Conservation (phyloP, 2,888 invertebrate species). For the Drosophila siamana region DNA sequence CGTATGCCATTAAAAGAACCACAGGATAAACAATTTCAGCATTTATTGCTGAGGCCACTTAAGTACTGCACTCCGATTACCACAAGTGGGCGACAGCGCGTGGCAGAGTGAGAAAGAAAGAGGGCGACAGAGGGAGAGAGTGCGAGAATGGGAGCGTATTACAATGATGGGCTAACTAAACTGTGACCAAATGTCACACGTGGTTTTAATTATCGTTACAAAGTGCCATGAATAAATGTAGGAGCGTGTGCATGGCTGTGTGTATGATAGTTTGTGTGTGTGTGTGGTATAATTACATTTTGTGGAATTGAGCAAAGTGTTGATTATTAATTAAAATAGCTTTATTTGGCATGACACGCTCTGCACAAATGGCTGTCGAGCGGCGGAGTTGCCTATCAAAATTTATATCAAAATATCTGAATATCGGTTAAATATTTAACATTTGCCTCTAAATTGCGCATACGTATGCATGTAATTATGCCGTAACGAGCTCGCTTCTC, state of each 20-base stretch:
- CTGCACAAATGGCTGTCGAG: constrained; percentile 26
- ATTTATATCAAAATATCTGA: constrained; percentile 28
- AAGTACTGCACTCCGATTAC: constrained; percentile 26
- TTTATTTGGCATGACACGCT: constrained; percentile 60
- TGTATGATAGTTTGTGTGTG: constrained; percentile 19
- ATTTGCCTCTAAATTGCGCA: constrained; percentile 57
- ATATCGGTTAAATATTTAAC: constrained; percentile 72
- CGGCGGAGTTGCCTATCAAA: constrained; percentile 30
- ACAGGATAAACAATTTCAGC: constrained; percentile 36
- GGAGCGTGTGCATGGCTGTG: constrained; percentile 5
- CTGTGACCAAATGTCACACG: constrained; percentile 71
- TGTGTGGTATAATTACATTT: constrained; percentile 70
- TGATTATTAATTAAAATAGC: constrained; percentile 81
- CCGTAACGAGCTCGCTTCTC: constrained; percentile 51
- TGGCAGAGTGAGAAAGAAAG: background rate
- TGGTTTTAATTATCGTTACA: constrained; percentile 76
- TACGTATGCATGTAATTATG: constrained; percentile 64
- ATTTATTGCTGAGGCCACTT: constrained; percentile 41
- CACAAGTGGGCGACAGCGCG: background rate
- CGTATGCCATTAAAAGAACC: constrained; percentile 34
- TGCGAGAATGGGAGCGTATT: background rate
- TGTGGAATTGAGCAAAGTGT: constrained; percentile 77
- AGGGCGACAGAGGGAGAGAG: background rate
- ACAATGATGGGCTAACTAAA: constrained; percentile 53
- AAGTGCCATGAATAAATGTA: constrained; percentile 14